Conservation (phyloP, 2,888 invertebrate genomes). For the Cephus sareptanus region DNA sequence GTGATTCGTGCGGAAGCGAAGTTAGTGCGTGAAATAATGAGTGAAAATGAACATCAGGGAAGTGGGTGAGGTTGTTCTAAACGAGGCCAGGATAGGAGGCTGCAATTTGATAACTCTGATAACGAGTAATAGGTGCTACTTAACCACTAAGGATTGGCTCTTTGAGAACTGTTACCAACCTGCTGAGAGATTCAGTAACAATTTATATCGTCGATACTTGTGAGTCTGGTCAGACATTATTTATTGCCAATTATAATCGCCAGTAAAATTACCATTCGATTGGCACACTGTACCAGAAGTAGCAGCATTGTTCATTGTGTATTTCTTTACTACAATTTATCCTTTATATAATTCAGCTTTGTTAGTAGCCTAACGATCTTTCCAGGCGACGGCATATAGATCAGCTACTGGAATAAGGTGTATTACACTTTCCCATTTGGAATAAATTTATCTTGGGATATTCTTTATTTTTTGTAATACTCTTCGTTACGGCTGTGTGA, state of each 20-base stretch:
- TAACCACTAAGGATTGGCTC: conserved; percentile 58
- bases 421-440: not conserved
- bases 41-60: conserved; percentile 38
- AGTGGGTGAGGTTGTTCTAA: conserved; percentile 44
- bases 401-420: not conserved
- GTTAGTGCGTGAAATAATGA: not conserved
- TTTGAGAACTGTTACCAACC: conserved; percentile 49
- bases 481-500: too few species aligned
- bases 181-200: conserved; percentile 24
- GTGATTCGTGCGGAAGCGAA: not conserved
- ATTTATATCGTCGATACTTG: conserved; percentile 41
- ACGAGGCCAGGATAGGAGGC: conserved; percentile 51
- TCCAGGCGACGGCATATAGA: not conserved
- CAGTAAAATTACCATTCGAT: too few species aligned
- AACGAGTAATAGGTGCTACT: conserved; percentile 59
- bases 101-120: conserved; percentile 59
- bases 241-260: not conserved
- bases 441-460: not conserved
- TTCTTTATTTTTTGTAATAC: not conserved
- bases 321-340: not conserved
- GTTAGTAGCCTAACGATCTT: not conserved
- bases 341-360: not conserved
- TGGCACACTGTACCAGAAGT: not conserved
- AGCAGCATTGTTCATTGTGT: not conserved
- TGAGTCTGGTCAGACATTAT: conserved; percentile 37